These are phyloP conservation scores for Austrolebias charrua DNA, from an alignment of 2,797 vertebrate species.

Conservation along the genomic window DNA sequence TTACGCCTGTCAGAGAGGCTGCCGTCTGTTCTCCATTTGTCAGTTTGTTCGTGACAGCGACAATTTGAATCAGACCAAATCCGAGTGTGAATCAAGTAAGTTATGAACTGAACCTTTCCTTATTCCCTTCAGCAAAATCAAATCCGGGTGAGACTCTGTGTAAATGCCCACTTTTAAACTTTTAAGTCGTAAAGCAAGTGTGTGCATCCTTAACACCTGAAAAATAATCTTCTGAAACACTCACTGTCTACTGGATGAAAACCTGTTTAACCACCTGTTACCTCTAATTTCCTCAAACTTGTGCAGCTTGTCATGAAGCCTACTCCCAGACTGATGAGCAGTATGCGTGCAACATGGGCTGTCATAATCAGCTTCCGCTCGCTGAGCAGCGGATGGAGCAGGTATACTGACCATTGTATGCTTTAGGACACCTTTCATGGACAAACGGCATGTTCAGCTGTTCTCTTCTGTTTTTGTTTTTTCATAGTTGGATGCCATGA, in stretches of 20 bases:
- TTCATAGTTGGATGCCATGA: slow-evolving; percentile 87
- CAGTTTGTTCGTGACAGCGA: slow-evolving; percentile 93
- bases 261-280: slow-evolving; percentile 28
- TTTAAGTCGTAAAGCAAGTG: background rate
- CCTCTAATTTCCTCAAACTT: slow-evolving; percentile 6
- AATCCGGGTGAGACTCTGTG: background rate
- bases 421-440: accelerated
- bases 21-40: slow-evolving; percentile 96
- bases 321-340: slow-evolving; percentile 90
- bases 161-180: background rate
- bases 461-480: background rate
- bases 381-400: slow-evolving; percentile 90
- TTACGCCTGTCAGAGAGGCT: slow-evolving; percentile 95
- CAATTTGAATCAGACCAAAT: slow-evolving; percentile 91
- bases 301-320: slow-evolving; percentile 92
- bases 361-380: slow-evolving; percentile 93
- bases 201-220: background rate
- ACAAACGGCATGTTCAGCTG: background rate
- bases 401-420: slow-evolving; percentile 63
- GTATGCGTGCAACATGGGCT: slow-evolving; percentile 94
- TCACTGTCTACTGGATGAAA: background rate
- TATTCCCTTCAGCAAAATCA: background rate
- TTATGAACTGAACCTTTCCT: background rate
- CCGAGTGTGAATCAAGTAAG: slow-evolving; percentile 95
- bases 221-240: background rate